phyloP scores from a whole-genome alignment of 2,888 invertebrate species.

The Labia minor region DNA sequence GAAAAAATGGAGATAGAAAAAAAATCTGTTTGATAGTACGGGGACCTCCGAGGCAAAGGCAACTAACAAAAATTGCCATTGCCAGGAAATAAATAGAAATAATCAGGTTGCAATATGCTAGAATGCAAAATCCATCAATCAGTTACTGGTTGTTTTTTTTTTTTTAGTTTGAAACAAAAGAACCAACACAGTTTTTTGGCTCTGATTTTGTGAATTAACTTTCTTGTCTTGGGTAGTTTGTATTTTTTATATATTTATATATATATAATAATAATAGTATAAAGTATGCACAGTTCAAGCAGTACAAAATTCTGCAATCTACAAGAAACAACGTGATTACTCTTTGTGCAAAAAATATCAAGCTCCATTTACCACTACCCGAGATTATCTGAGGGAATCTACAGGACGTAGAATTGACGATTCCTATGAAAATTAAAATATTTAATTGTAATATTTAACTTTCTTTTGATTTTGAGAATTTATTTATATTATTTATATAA shows the following conservation, averaged over 20 bases:
- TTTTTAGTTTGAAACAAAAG: conserved; percentile 24
- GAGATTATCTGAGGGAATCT: conserved; percentile 7
- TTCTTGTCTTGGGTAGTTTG: conserved; percentile 17
- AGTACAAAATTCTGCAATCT: conserved; percentile 26
- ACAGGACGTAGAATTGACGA: not conserved
- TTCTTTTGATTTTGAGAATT: too few species aligned
- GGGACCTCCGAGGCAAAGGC: not conserved
- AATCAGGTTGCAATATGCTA: conserved; percentile 26
- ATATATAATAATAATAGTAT: conserved; percentile 19
- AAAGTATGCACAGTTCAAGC: conserved; percentile 26
- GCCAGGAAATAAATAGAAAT: conserved; percentile 17
- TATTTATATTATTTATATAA: conserved; percentile 1
- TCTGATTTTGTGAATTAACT: conserved; percentile 15
- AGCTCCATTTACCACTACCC: conserved; percentile 20
- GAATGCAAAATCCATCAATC: conserved; percentile 26
- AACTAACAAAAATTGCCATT: not conserved
- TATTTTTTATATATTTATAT: too few species aligned
- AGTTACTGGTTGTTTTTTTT: conserved; percentile 16
- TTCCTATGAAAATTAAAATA: too few species aligned
- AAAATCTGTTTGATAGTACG: conserved; percentile 13
- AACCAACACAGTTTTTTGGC: conserved; percentile 19
- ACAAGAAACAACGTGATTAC: conserved; percentile 26
- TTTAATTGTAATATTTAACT: conserved; percentile 16
- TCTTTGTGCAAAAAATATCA: conserved; percentile 24
- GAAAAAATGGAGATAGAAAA: not conserved